phyloP scores from a whole-genome alignment of 2,797 vertebrate species.

The Enteromius unitaeniatus region DNA sequence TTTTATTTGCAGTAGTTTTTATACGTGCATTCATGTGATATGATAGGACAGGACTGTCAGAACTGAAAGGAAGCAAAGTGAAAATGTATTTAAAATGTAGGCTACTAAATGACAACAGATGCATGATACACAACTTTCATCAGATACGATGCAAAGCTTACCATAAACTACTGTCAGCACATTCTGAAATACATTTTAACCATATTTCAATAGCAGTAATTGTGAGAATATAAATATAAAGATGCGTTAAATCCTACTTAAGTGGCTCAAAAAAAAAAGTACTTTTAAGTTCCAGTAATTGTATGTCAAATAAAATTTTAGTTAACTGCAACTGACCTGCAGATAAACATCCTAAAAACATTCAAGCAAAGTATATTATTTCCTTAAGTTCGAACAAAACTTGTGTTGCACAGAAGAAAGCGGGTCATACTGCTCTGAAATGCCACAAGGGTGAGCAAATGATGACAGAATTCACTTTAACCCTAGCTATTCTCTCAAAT shows the following conservation, averaged over 20 bases:
- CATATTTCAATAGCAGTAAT: not conserved
- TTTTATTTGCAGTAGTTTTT: too few species aligned
- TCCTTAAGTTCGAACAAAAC: not conserved
- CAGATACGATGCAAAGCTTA: not conserved
- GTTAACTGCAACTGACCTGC: not conserved
- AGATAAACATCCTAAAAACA: not conserved
- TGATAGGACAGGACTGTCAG: too few species aligned
- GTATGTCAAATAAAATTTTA: not conserved
- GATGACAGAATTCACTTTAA: not conserved
- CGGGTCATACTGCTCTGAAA: not conserved
- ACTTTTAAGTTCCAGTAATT: not conserved
- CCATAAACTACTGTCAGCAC: not conserved
- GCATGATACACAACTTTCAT: not conserved
- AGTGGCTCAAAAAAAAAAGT: not conserved
- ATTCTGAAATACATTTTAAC: not conserved
- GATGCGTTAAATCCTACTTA: not conserved
- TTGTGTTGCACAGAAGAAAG: not conserved
- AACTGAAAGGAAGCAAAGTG: too few species aligned
- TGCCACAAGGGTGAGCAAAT: not conserved
- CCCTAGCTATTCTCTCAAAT: not conserved
- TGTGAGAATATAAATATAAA: not conserved
- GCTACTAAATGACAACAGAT: not conserved
- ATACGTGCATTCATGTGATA: too few species aligned
- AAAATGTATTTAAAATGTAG: not conserved
- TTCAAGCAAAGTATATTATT: not conserved